A percentile compares a stretch with the other conserved stretches of the same genome.
Evolutionary conservation across 1,140 invertebrate species (phyloP).

Genomic region (Lamellibrachia luymesi): DNA sequence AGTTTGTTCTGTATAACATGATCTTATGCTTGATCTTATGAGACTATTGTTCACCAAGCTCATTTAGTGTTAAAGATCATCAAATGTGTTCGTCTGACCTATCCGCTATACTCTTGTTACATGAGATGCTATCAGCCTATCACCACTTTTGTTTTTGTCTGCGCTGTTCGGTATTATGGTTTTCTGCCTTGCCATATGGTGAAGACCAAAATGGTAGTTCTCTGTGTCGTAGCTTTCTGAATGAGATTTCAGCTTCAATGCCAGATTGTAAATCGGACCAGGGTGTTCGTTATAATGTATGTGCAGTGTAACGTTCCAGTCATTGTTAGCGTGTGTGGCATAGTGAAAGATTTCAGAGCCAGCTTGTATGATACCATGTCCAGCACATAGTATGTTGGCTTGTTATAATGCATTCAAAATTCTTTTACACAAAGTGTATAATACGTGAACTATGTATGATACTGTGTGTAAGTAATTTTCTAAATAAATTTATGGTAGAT

Average conservation of each 20-base stretch:
- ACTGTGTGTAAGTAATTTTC: neutral
- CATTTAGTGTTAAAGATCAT: no score
- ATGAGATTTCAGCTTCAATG: neutral
- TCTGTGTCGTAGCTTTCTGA: neutral
- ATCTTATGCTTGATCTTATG: no score
- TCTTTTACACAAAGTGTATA: neutral
- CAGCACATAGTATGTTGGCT: neutral
- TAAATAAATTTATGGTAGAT: conserved; percentile 6
- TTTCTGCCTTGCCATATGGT: neutral
- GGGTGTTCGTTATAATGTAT: neutral
- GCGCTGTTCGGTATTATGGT: neutral
- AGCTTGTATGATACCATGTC: neutral
- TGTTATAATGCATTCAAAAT: neutral
- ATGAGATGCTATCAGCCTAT: neutral
- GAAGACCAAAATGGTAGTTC: neutral
- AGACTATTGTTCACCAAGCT: no score
- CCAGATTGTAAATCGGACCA: neutral
- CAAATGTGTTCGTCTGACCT: neutral
- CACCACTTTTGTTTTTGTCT: neutral
- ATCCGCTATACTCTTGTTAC: neutral
- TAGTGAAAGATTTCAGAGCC: neutral
- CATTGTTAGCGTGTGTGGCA: neutral
- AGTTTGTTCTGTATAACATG: no score
- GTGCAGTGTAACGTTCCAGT: neutral
- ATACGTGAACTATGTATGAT: neutral